These are phyloP conservation scores for Muntiacus muntjak DNA, from an alignment of 2,113 vertebrate genomes.

Conservation along the genomic window DNA sequence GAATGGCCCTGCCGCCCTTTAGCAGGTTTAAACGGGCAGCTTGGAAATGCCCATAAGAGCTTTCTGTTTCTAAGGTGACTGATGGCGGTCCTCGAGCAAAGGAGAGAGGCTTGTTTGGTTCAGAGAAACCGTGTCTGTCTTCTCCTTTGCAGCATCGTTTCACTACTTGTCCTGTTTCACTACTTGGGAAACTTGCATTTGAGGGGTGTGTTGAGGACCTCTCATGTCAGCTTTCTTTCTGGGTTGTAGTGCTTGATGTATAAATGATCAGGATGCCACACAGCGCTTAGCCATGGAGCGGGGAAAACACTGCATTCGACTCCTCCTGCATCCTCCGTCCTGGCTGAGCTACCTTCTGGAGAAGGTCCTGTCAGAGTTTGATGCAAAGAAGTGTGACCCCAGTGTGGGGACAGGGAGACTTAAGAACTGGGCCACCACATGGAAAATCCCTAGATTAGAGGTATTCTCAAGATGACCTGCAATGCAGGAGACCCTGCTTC, in stretches of 20 bases:
- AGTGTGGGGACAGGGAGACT: background rate
- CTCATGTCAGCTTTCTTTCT: background rate
- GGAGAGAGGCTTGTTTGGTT: background rate
- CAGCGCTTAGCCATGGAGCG: rapidly evolving
- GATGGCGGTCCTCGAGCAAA: background rate
- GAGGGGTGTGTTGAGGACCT: background rate
- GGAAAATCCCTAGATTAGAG: background rate
- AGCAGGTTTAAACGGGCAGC: background rate
- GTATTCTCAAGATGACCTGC: background rate
- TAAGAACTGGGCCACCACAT: background rate
- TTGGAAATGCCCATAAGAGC: background rate
- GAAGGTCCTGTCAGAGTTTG: background rate
- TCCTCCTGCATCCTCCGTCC: rapidly evolving
- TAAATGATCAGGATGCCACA: background rate
- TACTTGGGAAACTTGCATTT: background rate
- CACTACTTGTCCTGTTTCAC: too few relatives aligned
- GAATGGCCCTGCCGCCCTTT: background rate
- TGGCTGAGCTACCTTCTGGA: rapidly evolving
- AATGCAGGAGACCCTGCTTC: background rate
- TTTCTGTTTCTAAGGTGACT: slow-evolving; percentile 2
- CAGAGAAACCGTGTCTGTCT: background rate
- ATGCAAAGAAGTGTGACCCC: background rate
- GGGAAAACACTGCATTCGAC: rapidly evolving
- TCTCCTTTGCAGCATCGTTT: background rate
- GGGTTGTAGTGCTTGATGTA: background rate